Evolutionary conservation across 2,113 vertebrate species (phyloP).

Genomic region (Leptocoma aspasia): DNA sequence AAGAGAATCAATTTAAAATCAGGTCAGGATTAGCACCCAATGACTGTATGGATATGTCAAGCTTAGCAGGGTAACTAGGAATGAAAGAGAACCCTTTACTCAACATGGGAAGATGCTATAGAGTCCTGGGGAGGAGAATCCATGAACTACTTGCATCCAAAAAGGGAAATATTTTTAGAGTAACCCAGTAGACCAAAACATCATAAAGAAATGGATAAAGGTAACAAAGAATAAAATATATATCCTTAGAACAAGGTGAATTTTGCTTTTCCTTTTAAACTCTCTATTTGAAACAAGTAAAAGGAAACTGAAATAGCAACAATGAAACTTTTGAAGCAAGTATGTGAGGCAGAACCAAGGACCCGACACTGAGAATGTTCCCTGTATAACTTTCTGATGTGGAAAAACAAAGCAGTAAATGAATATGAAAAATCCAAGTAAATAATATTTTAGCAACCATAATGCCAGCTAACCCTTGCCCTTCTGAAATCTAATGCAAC

Average conservation of each 20-base stretch:
- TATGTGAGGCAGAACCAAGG: background rate
- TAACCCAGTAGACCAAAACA: background rate
- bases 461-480: background rate
- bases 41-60: background rate
- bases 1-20: background rate
- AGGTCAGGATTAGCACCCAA: background rate
- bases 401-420: background rate
- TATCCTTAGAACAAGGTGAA: background rate
- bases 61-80: background rate
- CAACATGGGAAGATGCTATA: background rate
- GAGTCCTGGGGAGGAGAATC: background rate
- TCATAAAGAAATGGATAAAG: background rate
- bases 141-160: background rate
- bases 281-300: background rate
- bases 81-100: background rate
- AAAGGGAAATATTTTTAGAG: conserved; percentile 1
- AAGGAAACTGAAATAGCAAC: background rate
- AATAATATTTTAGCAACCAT: background rate
- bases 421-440: background rate
- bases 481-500: background rate
- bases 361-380: background rate
- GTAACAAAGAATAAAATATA: background rate
- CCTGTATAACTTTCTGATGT: background rate
- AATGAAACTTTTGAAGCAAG: background rate
- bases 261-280: background rate